These are phyloP conservation scores for Mugil cephalus DNA, from an alignment of 2,113 vertebrate species.

Conservation along the genomic window DNA sequence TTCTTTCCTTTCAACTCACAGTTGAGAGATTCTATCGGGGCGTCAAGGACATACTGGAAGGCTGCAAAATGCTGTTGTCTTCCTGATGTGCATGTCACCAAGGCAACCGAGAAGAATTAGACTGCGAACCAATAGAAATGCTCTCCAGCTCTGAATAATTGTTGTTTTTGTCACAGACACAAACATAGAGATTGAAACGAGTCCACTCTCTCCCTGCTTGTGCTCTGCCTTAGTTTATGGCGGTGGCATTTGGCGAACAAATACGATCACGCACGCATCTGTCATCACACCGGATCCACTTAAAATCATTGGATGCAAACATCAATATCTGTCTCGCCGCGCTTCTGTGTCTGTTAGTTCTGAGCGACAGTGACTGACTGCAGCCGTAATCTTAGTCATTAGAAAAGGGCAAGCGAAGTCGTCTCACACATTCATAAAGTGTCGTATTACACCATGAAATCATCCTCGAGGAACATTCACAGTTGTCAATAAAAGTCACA, in stretches of 20 bases:
- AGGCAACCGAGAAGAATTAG: slow-evolving; percentile 77
- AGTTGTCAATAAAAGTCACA: slow-evolving; percentile 50
- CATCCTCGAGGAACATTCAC: slow-evolving; percentile 40
- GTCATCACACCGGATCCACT: neutral
- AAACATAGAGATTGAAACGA: slow-evolving; percentile 42
- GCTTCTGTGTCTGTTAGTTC: slow-evolving; percentile 6
- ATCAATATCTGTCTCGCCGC: neutral
- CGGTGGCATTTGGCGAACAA: too few species aligned
- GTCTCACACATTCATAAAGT: slow-evolving; percentile 38
- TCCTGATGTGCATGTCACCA: slow-evolving; percentile 74
- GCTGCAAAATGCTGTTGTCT: slow-evolving; percentile 33
- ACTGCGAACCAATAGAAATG: slow-evolving; percentile 73
- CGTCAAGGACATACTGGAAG: slow-evolving; percentile 20
- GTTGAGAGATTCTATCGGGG: slow-evolving; percentile 14
- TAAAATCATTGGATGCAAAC: neutral
- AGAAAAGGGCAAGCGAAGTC: slow-evolving; percentile 43
- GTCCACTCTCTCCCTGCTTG: neutral
- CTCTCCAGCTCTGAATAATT: slow-evolving; percentile 75
- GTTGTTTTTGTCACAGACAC: slow-evolving; percentile 68
- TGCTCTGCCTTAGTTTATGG: neutral
- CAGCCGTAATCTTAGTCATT: slow-evolving; percentile 52
- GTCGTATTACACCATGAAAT: slow-evolving; percentile 46
- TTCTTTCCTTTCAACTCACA: slow-evolving; percentile 13
- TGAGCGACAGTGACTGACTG: slow-evolving; percentile 48
- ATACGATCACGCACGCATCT: too few species aligned